Conservation (phyloP, 1,140 invertebrate genomes). For the Littorina saxatilis region DNA sequence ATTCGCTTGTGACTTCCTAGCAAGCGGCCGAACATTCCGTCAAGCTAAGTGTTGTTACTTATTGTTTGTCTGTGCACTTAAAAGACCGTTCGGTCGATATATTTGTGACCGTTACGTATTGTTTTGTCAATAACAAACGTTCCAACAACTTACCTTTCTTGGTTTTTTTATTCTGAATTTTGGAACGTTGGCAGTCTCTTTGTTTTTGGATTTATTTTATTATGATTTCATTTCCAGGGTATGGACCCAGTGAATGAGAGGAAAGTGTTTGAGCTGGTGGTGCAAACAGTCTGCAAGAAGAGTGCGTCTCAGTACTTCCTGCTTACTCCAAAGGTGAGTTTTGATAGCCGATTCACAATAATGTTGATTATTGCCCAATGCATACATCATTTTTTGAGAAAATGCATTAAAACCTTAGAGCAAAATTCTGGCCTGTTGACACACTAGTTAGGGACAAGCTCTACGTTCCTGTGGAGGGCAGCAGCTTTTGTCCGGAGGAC, state of each 20-base stretch:
- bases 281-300: slow-evolving; percentile 84
- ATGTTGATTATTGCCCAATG: neutral
- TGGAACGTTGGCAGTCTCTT: too few species aligned
- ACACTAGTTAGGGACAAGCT: neutral
- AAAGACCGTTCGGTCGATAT: too few species aligned
- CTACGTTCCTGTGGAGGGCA: neutral
- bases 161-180: too few species aligned
- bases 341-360: neutral
- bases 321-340: slow-evolving; percentile 92
- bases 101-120: too few species aligned
- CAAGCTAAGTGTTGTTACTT: too few species aligned
- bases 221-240: slow-evolving; percentile 79
- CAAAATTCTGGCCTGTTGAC: neutral
- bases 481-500: too few species aligned
- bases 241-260: slow-evolving; percentile 95
- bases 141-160: too few species aligned
- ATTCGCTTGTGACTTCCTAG: too few species aligned
- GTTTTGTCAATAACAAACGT: too few species aligned
- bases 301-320: slow-evolving; percentile 92
- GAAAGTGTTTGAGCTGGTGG: slow-evolving; percentile 90
- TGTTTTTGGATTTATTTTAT: too few species aligned
- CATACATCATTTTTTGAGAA: neutral
- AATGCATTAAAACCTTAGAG: neutral
- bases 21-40: too few species aligned
- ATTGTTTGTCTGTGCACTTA: too few species aligned